These are phyloP conservation scores for Sciurus vulgaris DNA, from an alignment of 2,797 vertebrate genomes.

Conservation along the genomic window DNA sequence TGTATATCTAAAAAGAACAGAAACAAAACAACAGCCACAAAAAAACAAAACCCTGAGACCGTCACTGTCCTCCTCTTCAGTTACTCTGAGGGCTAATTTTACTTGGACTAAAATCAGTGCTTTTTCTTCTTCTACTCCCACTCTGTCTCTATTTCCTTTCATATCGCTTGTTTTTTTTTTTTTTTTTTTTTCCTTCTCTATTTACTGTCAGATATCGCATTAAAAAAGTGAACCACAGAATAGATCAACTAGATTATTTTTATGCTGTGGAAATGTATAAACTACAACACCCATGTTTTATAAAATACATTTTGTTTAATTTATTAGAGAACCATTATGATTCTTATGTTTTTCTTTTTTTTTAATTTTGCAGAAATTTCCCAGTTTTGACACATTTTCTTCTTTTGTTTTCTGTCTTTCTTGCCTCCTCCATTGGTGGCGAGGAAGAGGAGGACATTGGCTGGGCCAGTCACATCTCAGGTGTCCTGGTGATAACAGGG, in stretches of 20 bases:
- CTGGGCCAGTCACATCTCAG: background rate
- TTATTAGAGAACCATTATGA: background rate
- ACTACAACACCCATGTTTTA: background rate
- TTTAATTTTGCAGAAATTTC: background rate
- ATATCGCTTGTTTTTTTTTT: background rate
- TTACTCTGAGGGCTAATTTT: background rate
- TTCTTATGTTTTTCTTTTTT: background rate
- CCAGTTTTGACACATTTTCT: background rate
- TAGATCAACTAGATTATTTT: background rate
- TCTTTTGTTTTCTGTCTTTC: background rate
- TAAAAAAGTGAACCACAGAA: background rate
- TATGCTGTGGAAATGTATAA: background rate
- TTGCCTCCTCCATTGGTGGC: background rate
- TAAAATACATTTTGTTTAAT: background rate
- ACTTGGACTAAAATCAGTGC: background rate
- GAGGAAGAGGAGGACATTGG: background rate
- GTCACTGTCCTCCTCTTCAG: background rate
- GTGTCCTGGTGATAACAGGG: background rate
- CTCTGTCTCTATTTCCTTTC: background rate
- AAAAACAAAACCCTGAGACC: too few relatives aligned
- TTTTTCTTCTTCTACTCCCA: background rate
- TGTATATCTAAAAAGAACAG: too few relatives aligned
- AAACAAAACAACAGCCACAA: too few relatives aligned
- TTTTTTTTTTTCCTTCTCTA: background rate
- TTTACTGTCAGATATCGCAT: background rate